Evolutionary conservation across 1,140 invertebrate genomes (phyloP), one percentile per base, ranked within the genome.

Genomic region (Venustaconcha ellipsiformis): DNA sequence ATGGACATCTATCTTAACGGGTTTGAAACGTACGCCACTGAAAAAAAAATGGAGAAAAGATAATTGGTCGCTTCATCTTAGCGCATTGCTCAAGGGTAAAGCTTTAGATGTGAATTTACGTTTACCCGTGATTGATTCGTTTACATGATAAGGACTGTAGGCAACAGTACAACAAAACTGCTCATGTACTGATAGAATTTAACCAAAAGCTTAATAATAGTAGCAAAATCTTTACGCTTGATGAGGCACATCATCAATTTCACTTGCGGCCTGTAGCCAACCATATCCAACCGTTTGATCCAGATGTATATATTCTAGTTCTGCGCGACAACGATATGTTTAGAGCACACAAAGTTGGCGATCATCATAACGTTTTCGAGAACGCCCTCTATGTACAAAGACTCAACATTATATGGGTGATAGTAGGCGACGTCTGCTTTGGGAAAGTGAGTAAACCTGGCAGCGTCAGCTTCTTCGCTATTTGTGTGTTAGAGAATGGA

Each of bases 101-200:
- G n/a, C n/a, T n/a, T n/a, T n/a, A n/a, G n/a, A n/a, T n/a, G n/a
- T n/a, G n/a, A n/a, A n/a, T n/a, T n/a, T n/a, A n/a, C n/a, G n/a
- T n/a, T n/a, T n/a, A n/a, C n/a, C n/a, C n/a, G n/a, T n/a, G n/a
- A n/a, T n/a, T n/a, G n/a, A n/a, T n/a, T n/a, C 37, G 37, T 2
- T 8, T 37, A 37, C 37, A 8, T 37, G 37, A 37, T 37, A 37
- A 0, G 6, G 71, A 59, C 67, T 14, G 5, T 71, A 56, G 73
- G 67, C 56, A 55, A 55, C 30, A 63, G 30, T 17, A n/a, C 20
- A 18, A 48, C 14, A 8, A 30, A 66, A 26, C 17, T 67, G 66
- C 57, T 74, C 77, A 62, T 12, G 14, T 12, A 14, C n/a, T 74
- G 12, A 63, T 64, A 58, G 72, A 78, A 48, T 70, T 70, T 48